Evolutionary conservation across 2,113 vertebrate genomes (phyloP).

Genomic region (Nestor notabilis): DNA sequence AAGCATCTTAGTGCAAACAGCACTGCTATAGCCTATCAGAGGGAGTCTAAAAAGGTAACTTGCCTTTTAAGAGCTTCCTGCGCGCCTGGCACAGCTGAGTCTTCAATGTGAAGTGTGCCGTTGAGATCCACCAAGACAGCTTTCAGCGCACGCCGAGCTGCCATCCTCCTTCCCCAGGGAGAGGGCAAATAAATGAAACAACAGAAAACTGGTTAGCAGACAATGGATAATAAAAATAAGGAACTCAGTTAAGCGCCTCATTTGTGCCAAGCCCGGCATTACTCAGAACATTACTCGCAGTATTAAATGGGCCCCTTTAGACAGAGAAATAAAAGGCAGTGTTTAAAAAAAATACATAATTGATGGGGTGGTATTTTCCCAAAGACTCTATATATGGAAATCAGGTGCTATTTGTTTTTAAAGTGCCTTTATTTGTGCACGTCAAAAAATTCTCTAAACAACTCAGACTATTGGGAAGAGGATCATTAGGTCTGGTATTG

Average conservation of each 20-base stretch:
- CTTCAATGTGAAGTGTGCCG: conserved; percentile 94
- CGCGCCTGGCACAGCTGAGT: conserved; percentile 88
- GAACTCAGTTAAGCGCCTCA: conserved; percentile 29
- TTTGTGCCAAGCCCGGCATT: not conserved
- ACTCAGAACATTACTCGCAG: not conserved
- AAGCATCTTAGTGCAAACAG: not conserved
- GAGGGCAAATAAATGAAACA: conserved; percentile 51
- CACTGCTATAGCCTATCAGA: not conserved
- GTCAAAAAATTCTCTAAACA: not conserved
- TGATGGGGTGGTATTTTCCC: not conserved
- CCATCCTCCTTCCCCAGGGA: conserved; percentile 77
- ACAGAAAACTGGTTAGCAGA: conserved; percentile 54
- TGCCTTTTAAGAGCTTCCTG: conserved; percentile 93
- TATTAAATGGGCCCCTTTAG: not conserved
- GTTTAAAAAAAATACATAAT: conserved; percentile 7
- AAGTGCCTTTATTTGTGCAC: not conserved
- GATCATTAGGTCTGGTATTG: not conserved
- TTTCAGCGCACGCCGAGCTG: conserved; percentile 81
- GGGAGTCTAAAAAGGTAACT: conserved; percentile 41
- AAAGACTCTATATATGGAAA: not conserved
- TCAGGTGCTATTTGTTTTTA: not conserved
- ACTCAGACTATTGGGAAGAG: not conserved
- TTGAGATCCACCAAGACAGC: conserved; percentile 95
- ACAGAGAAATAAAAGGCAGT: not conserved
- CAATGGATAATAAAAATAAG: conserved; percentile 67